Base-by-base conservation (phyloP, 37 sponge, comb jelly and placozoan species). In the Chondrosia reniformis region DNA sequence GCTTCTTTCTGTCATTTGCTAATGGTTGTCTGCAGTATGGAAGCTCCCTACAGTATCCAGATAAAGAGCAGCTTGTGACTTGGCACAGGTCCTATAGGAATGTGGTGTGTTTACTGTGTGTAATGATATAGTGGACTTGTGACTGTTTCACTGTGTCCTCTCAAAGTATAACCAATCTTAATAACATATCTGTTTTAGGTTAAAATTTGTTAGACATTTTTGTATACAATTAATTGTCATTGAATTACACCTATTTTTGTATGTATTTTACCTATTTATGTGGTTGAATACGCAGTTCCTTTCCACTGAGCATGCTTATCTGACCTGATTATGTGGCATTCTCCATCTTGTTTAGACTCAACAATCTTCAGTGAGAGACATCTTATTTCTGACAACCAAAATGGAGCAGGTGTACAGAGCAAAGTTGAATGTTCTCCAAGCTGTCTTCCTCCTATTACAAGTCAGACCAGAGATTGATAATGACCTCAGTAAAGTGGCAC, bases 31-130 rank as follows among this genome's bases (percentile, higher is more conserved):
- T 77, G 43, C 39, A 61, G 62, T 33, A 13, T 42, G 32, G 25
- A 30, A 31, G 75, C 25, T 19, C 38, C 12, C 27, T 56, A 25
- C 63, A n/a, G 15, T 42, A 59, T 39, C 25, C 44, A 36, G 40
- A 36, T 31, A 27, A 31, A 12, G 65, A 81, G 67, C 46, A 90
- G 49, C 43, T 85, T 15, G 61, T 31, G 40, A 33, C 74, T 24
- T 90, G 91, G 91, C 77, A 67, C 61, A 73, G 57, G 28, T 83
- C 75, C 27, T 90, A 90, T 78, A 71, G 75, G 30, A 80, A 74
- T 44, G 76, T 82, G 63, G 76, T 75, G 31, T 61, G 76, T 75
- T 9, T 49, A 13, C 28, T 59, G 61, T 59, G n/a, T 59, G n/a
- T n/a, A n/a, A n/a, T n/a, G n/a, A n/a, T n/a, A n/a, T n/a, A n/a